Base-by-base conservation (phyloP, 2,888 invertebrate species). In the Teleogryllus oceanicus region DNA sequence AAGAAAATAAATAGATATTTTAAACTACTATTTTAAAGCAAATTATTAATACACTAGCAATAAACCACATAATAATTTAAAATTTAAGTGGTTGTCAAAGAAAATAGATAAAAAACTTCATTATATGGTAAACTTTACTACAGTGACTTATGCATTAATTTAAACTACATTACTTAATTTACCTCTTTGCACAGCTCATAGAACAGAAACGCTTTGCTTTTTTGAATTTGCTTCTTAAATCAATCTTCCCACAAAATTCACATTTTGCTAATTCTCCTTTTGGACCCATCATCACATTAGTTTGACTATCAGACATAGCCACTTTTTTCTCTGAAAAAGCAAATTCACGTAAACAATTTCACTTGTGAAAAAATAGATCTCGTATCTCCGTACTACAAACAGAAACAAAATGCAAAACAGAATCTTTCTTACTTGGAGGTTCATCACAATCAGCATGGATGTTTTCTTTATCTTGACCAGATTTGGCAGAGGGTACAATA, bases 181-280 rank as follows among this genome's bases (percentile, higher is more conserved):
- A 91, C 90, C 90, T 90, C 86, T 91, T 92, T 79, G 93, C 92
- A 87, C 95, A 95, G 21, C 90, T 88, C 49, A 92, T 89, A 1
- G 94, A 93, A 85, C 95, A 95, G 85, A 93, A 95, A 76, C 94
- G 89, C 85, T 93, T 93, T 78, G 91, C 91, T 84, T 93, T 92
- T 86, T 93, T 94, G 84, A 94, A 90, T 85, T 93, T 92, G 2
- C 90, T 86, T 81, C 90, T 89, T 77, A 90, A 87, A 84, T 91
- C 92, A 21, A 90, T 86, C 83, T 91, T 93, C 51, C 94, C 93
- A 85, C 95, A 95, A 82, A 90, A 90, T 86, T 95, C 94, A 85
- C 95, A 95, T 83, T 91, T 92, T 1, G 88, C 89, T 83, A 88
- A 85, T 79, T 92, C 91, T 78, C 89, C 88, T 84, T 82, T 83